Conservation (phyloP, 1,140 invertebrate species). For the Ericerus pela region DNA sequence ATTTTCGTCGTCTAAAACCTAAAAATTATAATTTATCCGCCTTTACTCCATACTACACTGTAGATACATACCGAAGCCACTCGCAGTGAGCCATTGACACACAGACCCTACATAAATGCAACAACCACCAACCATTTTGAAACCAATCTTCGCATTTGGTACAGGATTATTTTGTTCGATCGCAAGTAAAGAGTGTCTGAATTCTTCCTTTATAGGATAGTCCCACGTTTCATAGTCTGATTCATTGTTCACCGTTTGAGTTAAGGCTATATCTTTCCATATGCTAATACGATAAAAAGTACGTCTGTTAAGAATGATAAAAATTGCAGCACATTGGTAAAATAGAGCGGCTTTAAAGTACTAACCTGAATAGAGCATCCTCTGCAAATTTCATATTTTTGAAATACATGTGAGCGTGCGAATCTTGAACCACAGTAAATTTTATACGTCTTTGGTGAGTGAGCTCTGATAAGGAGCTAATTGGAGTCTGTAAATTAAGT, state of each 20-base stretch:
- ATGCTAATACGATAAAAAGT: conserved; percentile 46
- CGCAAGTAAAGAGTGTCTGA: conserved; percentile 67
- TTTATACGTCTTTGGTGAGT: conserved; percentile 75
- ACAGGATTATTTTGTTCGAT: conserved; percentile 64
- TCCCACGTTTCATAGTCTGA: conserved; percentile 76
- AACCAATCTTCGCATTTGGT: conserved; percentile 48
- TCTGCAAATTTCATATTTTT: conserved; percentile 83
- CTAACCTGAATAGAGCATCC: conserved; percentile 66
- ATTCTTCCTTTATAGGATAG: conserved; percentile 81
- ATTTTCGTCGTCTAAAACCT: conserved; percentile 56
- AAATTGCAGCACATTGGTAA: too few relatives aligned
- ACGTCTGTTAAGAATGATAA: too few relatives aligned
- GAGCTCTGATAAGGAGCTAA: conserved; percentile 73
- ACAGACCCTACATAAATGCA: too few relatives aligned
- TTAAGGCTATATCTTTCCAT: conserved; percentile 78
- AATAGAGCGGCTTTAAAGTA: conserved; percentile 15
- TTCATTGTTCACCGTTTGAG: conserved; percentile 50
- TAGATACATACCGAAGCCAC: too few relatives aligned
- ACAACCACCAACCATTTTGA: conserved; percentile 40
- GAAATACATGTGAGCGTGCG: conserved; percentile 69
- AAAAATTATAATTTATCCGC: conserved; percentile 13
- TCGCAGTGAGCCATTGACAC: too few relatives aligned
- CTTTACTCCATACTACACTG: too few relatives aligned
- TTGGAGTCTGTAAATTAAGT: conserved; percentile 45
- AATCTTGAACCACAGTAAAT: conserved; percentile 74